Evolutionary conservation across 2,888 invertebrate genomes (phyloP).

Genomic region (Lithophane socia): DNA sequence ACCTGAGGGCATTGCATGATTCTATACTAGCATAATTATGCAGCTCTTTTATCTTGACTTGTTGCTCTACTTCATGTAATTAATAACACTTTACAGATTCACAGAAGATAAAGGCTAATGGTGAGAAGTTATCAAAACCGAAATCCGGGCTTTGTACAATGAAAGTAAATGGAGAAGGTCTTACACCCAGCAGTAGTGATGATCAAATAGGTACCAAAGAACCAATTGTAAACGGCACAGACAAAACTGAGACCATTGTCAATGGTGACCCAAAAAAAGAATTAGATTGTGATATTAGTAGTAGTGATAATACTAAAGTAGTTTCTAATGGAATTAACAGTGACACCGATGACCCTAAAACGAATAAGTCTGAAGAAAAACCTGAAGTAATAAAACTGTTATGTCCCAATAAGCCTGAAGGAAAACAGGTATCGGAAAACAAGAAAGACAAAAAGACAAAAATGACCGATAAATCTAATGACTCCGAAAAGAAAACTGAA

Average conservation of each 20-base stretch:
- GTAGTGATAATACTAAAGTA: conserved; percentile 88
- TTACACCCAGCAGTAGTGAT: conserved; percentile 76
- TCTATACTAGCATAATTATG: conserved; percentile 24
- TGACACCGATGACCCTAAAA: conserved; percentile 85
- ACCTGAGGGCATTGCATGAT: conserved; percentile 63
- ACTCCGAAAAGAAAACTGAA: conserved; percentile 80
- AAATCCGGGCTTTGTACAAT: conserved; percentile 75
- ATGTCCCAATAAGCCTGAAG: conserved; percentile 76
- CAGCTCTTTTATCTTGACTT: conserved; percentile 19
- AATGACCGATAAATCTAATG: conserved; percentile 76
- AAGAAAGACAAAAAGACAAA: conserved; percentile 84
- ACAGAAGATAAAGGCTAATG: conserved; percentile 79
- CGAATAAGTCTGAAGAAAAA: conserved; percentile 83
- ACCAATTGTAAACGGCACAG: conserved; percentile 85
- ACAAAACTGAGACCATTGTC: conserved; percentile 78
- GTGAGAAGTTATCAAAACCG: conserved; percentile 78
- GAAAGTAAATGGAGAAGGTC: conserved; percentile 82
- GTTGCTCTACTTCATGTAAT: conserved; percentile 28
- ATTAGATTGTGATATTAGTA: conserved; percentile 90
- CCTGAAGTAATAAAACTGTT: conserved; percentile 70
- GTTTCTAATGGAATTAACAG: conserved; percentile 87
- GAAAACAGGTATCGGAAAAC: conserved; percentile 78
- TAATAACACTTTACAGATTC: conserved; percentile 77
- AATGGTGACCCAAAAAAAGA: conserved; percentile 86
- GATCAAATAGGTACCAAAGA: conserved; percentile 87